Evolutionary conservation across 2,888 invertebrate species (phyloP).

Genomic region (Crematogaster levior): DNA sequence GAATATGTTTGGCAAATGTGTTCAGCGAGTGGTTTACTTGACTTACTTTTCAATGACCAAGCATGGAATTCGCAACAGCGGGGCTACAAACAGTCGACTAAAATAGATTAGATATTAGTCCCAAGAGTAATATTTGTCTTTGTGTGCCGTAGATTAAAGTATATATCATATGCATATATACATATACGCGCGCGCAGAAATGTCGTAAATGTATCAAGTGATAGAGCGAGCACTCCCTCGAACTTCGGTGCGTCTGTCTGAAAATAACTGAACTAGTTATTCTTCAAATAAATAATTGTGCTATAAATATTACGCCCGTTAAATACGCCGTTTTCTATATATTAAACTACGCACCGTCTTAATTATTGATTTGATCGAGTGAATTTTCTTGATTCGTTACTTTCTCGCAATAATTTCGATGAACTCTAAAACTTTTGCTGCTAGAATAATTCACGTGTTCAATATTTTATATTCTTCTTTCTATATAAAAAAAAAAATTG

Average conservation of each 20-base stretch:
- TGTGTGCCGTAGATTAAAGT: slow-evolving; percentile 52
- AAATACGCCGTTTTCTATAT: slow-evolving; percentile 63
- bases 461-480: neutral
- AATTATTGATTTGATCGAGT: slow-evolving; percentile 61
- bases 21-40: neutral
- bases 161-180: slow-evolving; percentile 19
- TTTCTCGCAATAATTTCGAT: neutral
- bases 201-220: slow-evolving; percentile 72
- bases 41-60: slow-evolving; percentile 8
- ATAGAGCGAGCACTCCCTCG: slow-evolving; percentile 62
- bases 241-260: slow-evolving; percentile 64
- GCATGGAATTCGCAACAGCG: slow-evolving; percentile 24
- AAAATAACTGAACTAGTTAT: slow-evolving; percentile 74
- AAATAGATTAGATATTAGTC: slow-evolving; percentile 64
- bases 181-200: slow-evolving; percentile 37
- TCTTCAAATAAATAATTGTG: slow-evolving; percentile 72
- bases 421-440: neutral
- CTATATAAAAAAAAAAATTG: neutral
- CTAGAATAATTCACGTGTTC: neutral
- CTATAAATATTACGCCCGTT: slow-evolving; percentile 65
- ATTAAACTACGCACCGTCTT: slow-evolving; percentile 59
- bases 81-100: neutral
- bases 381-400: slow-evolving; percentile 29
- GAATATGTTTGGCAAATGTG: neutral
- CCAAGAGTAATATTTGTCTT: slow-evolving; percentile 71